Conservation (phyloP, 1,140 invertebrate species). For the Riptortus pedestris region DNA sequence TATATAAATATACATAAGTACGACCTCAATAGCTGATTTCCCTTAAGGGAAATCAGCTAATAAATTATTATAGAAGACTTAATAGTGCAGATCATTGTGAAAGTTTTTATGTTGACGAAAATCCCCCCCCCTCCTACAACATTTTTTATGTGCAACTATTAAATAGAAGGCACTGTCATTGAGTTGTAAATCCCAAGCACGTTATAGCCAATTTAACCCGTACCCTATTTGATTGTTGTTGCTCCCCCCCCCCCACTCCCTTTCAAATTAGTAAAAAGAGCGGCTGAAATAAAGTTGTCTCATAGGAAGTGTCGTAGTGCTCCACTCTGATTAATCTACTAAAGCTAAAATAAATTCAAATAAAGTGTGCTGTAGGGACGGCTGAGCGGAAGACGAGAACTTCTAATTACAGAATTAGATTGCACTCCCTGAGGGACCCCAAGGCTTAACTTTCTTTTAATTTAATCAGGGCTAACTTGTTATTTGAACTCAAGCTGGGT, state of each 20-base stretch:
- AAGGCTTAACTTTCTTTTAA: slow-evolving; percentile 14
- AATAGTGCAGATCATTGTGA: too few species aligned
- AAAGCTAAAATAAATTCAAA: slow-evolving; percentile 11
- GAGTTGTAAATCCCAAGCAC: background rate
- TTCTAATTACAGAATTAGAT: slow-evolving; percentile 16
- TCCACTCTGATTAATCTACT: background rate
- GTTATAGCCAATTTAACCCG: background rate
- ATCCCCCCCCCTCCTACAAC: too few species aligned
- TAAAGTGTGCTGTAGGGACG: background rate
- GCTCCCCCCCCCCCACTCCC: too few species aligned
- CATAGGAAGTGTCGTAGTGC: background rate
- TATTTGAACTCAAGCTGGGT: slow-evolving; percentile 11
- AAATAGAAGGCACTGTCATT: background rate
- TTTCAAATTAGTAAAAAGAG: background rate
- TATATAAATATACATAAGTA: too few species aligned
- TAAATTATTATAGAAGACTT: too few species aligned
- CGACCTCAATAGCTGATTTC: too few species aligned
- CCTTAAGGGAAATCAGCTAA: too few species aligned
- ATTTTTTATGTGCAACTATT: background rate
- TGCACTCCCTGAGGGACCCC: background rate
- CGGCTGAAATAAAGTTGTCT: background rate
- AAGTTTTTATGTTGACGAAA: too few species aligned
- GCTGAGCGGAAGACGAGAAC: background rate
- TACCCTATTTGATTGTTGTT: background rate
- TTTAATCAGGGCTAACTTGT: slow-evolving; percentile 15